phyloP scores from a whole-genome alignment of 1,140 invertebrate species.

The Ceratina australensis region DNA sequence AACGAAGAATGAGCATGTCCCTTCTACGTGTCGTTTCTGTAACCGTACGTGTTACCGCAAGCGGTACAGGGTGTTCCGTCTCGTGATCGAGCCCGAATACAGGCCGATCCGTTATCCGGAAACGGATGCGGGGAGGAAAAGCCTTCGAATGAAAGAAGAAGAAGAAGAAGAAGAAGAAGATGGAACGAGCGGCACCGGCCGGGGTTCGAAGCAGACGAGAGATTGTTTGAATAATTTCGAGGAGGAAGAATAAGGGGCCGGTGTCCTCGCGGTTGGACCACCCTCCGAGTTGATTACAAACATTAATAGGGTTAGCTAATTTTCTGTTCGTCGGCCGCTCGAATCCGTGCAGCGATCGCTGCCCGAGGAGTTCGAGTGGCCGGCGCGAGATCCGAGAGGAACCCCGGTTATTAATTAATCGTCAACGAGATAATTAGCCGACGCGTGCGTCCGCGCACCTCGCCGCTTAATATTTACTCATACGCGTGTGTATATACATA shows the following conservation, averaged over 20 bases:
- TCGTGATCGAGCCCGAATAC: constrained; percentile 56
- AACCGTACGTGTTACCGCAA: neutral
- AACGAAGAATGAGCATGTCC: neutral
- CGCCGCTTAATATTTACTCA: constrained; percentile 23
- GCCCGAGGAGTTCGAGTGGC: neutral
- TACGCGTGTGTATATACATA: constrained; percentile 55
- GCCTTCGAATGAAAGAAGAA: constrained; percentile 42
- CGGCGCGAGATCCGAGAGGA: neutral
- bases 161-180: constrained; percentile 31
- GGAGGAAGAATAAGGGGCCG: constrained; percentile 8
- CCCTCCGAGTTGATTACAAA: too few species aligned
- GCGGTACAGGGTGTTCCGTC: constrained; percentile 27
- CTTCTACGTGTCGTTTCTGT: neutral
- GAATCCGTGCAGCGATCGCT: constrained; percentile 1
- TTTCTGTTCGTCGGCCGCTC: too few species aligned
- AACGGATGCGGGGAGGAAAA: constrained; percentile 50
- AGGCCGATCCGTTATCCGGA: constrained; percentile 37
- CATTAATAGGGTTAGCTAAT: too few species aligned
- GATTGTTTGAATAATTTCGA: neutral
- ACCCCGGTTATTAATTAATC: constrained; percentile 53
- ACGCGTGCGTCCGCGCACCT: neutral
- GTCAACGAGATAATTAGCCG: constrained; percentile 54
- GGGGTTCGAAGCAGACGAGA: neutral
- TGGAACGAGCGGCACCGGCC: constrained; percentile 20
- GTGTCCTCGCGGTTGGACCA: constrained; percentile 30